phyloP scores from a whole-genome alignment of 1,140 invertebrate genomes.

The Druon quercuslanigerum region DNA sequence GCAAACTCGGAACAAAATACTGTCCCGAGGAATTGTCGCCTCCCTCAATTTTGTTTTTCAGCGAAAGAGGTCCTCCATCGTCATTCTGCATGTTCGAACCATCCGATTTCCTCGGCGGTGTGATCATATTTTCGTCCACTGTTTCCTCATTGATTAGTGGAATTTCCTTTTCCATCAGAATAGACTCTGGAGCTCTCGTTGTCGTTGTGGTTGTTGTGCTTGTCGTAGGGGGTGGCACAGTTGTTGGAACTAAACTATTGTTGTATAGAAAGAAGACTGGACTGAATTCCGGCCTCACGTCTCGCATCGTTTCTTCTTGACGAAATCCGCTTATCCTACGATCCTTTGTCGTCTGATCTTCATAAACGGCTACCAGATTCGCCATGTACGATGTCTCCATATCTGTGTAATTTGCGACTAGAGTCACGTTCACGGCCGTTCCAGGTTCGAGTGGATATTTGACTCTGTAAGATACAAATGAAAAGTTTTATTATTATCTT shows the following conservation, averaged over 20 bases:
- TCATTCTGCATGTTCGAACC: constrained; percentile 61
- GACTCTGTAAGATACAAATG: constrained; percentile 68
- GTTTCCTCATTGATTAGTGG: constrained; percentile 34
- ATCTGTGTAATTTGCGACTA: constrained; percentile 83
- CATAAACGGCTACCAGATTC: constrained; percentile 82
- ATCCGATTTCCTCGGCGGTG: constrained; percentile 62
- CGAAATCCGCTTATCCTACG: constrained; percentile 77
- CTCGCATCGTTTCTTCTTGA: constrained; percentile 80
- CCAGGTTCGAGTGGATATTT: constrained; percentile 81
- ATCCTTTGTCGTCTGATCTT: constrained; percentile 76
- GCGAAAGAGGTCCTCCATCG: constrained; percentile 63
- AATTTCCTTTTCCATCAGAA: constrained; percentile 45
- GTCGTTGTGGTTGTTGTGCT: constrained; percentile 80
- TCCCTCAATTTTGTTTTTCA: constrained; percentile 63
- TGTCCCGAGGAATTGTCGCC: constrained; percentile 32
- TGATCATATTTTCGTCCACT: constrained; percentile 65
- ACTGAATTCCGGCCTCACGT: constrained; percentile 81
- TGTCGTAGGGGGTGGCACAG: constrained; percentile 83
- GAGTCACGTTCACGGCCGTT: constrained; percentile 86
- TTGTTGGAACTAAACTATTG: constrained; percentile 85
- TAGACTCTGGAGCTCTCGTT: constrained; percentile 47
- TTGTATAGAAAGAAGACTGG: constrained; percentile 85
- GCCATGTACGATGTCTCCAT: constrained; percentile 84
- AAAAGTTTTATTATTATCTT: constrained; percentile 32
- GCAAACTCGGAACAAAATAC: constrained; percentile 32